phyloP scores from a whole-genome alignment of 2,888 invertebrate species.

The Campoplex capitator region DNA sequence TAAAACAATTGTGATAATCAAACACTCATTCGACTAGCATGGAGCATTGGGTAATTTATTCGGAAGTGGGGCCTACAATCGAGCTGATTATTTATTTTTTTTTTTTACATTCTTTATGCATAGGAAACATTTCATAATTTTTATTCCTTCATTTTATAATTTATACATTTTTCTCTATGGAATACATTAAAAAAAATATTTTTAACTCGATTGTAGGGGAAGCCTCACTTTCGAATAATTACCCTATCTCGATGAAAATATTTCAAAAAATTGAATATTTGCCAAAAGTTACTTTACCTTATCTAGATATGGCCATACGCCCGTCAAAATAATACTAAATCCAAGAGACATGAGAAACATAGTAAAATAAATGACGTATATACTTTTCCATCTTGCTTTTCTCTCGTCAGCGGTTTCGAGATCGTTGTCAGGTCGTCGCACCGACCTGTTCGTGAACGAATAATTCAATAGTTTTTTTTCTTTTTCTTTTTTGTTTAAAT shows the following conservation, averaged over 20 bases:
- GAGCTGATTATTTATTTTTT: no score
- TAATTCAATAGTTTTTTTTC: background rate
- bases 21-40: no score
- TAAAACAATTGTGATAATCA: no score
- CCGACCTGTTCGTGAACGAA: constrained; percentile 20
- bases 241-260: background rate
- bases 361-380: constrained; percentile 94
- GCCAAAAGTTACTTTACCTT: constrained; percentile 87
- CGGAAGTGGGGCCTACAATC: no score
- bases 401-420: constrained; percentile 90
- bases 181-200: no score
- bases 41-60: no score
- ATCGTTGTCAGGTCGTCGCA: constrained; percentile 80
- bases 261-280: background rate
- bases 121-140: no score
- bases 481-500: background rate
- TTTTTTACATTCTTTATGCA: no score
- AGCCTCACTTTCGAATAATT: no score
- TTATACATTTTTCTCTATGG: no score
- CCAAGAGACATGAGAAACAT: constrained; percentile 96
- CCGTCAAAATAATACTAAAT: constrained; percentile 94
- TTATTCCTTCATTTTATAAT: no score
- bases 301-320: constrained; percentile 95
- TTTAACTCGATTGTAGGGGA: no score
- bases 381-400: constrained; percentile 91